Percentiles rank a stretch among this genome's conserved stretches.
Conservation (phyloP, 2,888 invertebrate species). For the Lordiphosa andalusiaca region DNA sequence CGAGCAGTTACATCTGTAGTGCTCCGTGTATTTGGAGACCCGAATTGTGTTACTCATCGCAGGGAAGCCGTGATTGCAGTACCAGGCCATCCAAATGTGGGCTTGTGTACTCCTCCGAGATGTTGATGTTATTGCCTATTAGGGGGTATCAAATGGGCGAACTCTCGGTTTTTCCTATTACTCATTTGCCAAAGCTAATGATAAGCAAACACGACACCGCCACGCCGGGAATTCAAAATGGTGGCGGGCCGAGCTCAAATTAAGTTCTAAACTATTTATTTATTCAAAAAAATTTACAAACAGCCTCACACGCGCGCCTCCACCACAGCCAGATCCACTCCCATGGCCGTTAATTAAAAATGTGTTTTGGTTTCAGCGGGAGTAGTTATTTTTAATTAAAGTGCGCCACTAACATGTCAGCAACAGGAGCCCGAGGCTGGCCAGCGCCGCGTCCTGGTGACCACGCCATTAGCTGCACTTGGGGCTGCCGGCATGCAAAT, state of each 20-base stretch:
- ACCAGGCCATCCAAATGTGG: too few species aligned
- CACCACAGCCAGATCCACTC: slow-evolving; percentile 14
- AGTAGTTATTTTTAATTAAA: slow-evolving; percentile 66
- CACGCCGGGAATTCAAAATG: neutral
- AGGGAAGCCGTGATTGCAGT: too few species aligned
- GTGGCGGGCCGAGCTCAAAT: neutral
- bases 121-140: too few species aligned
- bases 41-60: too few species aligned
- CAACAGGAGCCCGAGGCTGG: neutral
- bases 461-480: slow-evolving; percentile 27
- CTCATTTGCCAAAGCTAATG: slow-evolving; percentile 1
- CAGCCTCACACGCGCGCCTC: neutral
- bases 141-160: too few species aligned
- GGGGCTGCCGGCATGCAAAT: slow-evolving; percentile 47
- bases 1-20: neutral
- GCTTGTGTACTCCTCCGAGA: too few species aligned
- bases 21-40: too few species aligned
- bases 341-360: slow-evolving; percentile 61
- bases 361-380: slow-evolving; percentile 13
- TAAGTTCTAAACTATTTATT: slow-evolving; percentile 10
- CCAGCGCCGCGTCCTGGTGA: neutral
- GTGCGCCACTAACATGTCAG: slow-evolving; percentile 36
- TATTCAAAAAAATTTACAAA: slow-evolving; percentile 1
- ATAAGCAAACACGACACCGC: neutral
- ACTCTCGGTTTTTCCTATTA: too few species aligned